Base-by-base conservation (phyloP, 2,113 vertebrate genomes). In the Origma solitaria region DNA sequence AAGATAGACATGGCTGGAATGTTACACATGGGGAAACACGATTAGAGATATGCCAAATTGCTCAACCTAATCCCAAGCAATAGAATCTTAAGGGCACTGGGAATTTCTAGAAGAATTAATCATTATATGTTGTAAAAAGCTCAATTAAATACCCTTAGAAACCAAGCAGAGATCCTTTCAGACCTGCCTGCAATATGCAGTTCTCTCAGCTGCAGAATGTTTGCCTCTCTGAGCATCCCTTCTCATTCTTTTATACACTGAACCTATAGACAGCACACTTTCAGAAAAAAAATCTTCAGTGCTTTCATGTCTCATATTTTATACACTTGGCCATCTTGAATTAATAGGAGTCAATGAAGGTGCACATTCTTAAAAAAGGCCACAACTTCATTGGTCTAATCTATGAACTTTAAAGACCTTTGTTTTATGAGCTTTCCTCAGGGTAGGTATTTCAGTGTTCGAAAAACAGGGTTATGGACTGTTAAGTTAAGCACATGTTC, bases 401-500 rank as follows among this genome's bases (percentile, higher is more conserved):
- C 88, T 92, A 86, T 72, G 88, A 94, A 94, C 89, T 94, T 97
- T 97, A 95, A 96, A 97, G 92, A 95, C 93, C 73, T 78, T 40
- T 4, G 0, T 96, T 97, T 97, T 95, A 96, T 69, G 77, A 96
- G 94, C 85, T 97, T 96, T 97, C 94, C 89, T 97, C 85, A 45
- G 90, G 73, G 82, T 91, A 94, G 93, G 82, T 95, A 95, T 95
- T 96, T 92, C 90, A 94, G 42, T 96, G 81, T 95, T 97, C 80
- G 49, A 92, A 97, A 97, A 97, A 92, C 92, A 96, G 79, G 73
- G 91, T 93, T 97, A 97, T 60, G 90, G 96, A 91, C 96, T 97
- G 91, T 97, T 97, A 97, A 96, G 88, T 94, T 96, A 96, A 98
- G 94, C 91, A 95, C 92, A 91, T 94, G 88, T 94, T 97, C 95